A percentile compares a stretch with the other conserved stretches of the same genome.
Evolutionary conservation across 2,888 invertebrate genomes (phyloP).

Genomic region (Globia sparganii): DNA sequence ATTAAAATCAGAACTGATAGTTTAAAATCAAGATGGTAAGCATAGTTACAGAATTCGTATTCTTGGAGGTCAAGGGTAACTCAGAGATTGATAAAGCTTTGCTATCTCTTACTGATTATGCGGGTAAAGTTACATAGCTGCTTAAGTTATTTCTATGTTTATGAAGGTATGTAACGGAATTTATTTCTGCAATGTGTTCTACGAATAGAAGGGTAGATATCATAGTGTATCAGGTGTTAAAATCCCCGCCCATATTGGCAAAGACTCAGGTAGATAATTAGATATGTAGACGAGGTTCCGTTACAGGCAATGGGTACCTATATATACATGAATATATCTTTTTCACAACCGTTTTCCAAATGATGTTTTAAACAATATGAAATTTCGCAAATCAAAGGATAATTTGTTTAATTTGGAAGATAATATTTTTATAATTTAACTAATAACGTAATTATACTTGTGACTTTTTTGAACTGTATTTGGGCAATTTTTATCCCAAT

Average conservation of each 20-base stretch:
- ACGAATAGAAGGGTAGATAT: neutral
- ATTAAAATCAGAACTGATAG: neutral
- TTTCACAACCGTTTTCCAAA: neutral
- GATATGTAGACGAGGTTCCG: neutral
- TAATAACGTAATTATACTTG: too few relatives aligned
- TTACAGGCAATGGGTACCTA: neutral
- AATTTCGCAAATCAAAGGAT: neutral
- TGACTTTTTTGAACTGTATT: neutral
- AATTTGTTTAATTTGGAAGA: neutral
- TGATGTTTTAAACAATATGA: neutral
- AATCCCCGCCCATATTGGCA: conserved; percentile 7
- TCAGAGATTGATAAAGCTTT: conserved; percentile 2
- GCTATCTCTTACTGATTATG: conserved; percentile 2
- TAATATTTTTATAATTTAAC: neutral
- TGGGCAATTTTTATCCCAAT: neutral
- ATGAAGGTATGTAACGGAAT: neutral
- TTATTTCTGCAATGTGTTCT: conserved; percentile 6
- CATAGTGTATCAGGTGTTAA: conserved; percentile 13
- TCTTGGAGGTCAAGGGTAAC: neutral
- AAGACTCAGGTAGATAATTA: neutral
- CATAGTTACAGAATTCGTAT: neutral
- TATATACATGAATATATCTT: neutral
- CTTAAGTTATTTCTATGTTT: neutral
- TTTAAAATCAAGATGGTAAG: neutral
- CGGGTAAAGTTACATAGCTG: neutral